Evolutionary conservation across 2,888 invertebrate species (phyloP).

Genomic region (Drosophila buzzatii): DNA sequence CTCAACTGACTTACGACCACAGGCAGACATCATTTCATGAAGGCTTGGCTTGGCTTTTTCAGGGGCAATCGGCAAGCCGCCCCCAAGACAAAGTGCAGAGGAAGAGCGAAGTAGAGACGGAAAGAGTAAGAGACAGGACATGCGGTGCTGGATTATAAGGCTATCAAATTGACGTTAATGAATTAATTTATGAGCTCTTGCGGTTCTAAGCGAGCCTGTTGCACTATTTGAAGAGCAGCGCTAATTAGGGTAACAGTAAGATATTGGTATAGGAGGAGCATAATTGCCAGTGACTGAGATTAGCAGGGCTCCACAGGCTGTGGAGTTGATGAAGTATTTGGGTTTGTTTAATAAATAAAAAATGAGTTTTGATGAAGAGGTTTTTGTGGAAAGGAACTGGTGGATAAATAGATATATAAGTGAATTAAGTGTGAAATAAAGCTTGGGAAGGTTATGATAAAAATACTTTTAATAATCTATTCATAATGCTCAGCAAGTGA

Average conservation of each 20-base stretch:
- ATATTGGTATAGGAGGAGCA: not conserved
- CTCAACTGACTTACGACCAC: conserved; percentile 39
- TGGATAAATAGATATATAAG: too few relatives aligned
- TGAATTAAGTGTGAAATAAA: too few relatives aligned
- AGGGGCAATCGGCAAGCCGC: conserved; percentile 32
- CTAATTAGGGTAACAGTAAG: conserved; percentile 44
- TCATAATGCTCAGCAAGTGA: too few relatives aligned
- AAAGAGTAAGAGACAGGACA: conserved; percentile 29
- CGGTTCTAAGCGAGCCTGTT: conserved; percentile 50
- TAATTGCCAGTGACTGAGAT: conserved; percentile 38
- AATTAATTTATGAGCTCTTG: conserved; percentile 78
- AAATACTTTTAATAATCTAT: too few relatives aligned
- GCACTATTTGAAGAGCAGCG: conserved; percentile 33
- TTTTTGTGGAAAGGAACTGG: too few relatives aligned
- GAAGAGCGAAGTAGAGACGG: not conserved
- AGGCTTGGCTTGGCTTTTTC: conserved; percentile 7
- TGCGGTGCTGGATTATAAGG: conserved; percentile 61
- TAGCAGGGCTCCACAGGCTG: not conserved
- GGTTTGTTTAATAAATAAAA: conserved; percentile 15
- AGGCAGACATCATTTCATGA: conserved; percentile 44
- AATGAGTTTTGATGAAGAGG: not conserved
- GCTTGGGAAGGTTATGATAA: too few relatives aligned
- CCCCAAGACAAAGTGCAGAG: conserved; percentile 14
- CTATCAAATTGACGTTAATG: conserved; percentile 79
- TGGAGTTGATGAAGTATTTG: conserved; percentile 13